Base-by-base conservation (phyloP, 37 sponge, comb jelly and placozoan species). In the Oscarella lobularis region DNA sequence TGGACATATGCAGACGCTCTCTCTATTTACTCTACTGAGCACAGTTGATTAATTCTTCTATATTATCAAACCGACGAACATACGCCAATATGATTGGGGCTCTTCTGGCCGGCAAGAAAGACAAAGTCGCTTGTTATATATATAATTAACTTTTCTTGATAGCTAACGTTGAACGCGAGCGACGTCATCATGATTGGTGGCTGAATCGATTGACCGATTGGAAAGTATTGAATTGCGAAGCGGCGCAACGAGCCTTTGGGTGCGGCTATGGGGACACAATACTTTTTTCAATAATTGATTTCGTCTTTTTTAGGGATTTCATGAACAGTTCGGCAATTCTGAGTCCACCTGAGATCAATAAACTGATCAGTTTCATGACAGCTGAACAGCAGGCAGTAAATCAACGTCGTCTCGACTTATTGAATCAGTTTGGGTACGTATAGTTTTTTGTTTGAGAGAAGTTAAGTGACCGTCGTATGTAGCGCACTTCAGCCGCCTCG, bases 401-500 rank as follows among this genome's bases (percentile, higher is more conserved):
- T 20, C 9, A 48, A 48, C 60, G 60, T 27, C 9, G 60, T 9
- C 60, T 48, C 14, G 60, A 48, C 9, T 48, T 48, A 20, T 27
- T 48, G 9, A 20, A 48, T 20, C 9, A 48, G 60, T 27, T 48
- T 9, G 20, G 60, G 60, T 48, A 27, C 20, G 60, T 48, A 48
- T 48, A 20, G 9, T 9, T 27, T 48, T 48, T 48, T 3, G 67
- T n/a, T n/a, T n/a, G n/a, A n/a, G n/a, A n/a, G n/a, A n/a, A n/a
- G n/a, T n/a, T n/a, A n/a, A n/a, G n/a, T n/a, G n/a, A n/a, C n/a
- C n/a, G n/a, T n/a, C 31, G 35, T 9, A 31, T 2, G 31, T 34
- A 82, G 70, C 36, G 29, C 36, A 1, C 41, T 86, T 4, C 39
- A 37, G 27, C 88, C 88, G 0, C 85, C 90, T 2, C 35, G 14